Base-by-base conservation (phyloP, 2,113 vertebrate genomes). In the Cyprinodon variegatus region DNA sequence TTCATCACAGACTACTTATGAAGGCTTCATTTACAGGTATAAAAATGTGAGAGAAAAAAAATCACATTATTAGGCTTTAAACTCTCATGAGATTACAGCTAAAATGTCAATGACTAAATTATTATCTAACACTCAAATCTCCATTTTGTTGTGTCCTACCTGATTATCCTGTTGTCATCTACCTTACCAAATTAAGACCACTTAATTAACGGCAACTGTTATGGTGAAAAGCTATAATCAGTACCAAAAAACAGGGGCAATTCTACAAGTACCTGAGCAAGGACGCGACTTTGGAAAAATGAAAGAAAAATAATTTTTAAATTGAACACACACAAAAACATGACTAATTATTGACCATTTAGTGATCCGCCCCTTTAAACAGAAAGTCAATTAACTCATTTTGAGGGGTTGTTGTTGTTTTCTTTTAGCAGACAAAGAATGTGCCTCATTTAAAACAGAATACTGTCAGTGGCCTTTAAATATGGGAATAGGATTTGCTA, bases 201-300 rank as follows among this genome's bases (percentile, higher is more conserved):
- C 38, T 88, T 88, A 81, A 87, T 88, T 86, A 90, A 86, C 78
- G 76, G 41, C 71, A 45, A 82, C 65, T 74, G 40, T 73, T 78
- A 72, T 76, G 76, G 73, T 68, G 70, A 62, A 75, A 46, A 41
- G 39, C 39, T 40, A 60, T 82, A 70, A 85, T 87, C 79, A 74
- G 71, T 79, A 71, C 77, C 59, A 74, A 71, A 80, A 83, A 64
- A 65, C 65, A 29, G 0, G 1, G 74, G 50, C 60, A 72, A 65
- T 81, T 72, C 40, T 86, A 69, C 83, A 87, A 83, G 75, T 74
- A 74, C 70, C 79, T 77, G 73, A 83, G 59, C 1, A 29, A 37
- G 71, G 50, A 80, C 70, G 72, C 70, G 38, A 68, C 83, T 50
- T 74, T 38, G 68, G 79, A 83, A 83, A 81, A 81, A 80, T 15